Percentiles rank a stretch among this genome's conserved stretches.
Conservation (phyloP, 2,113 vertebrate species). For the Ptilonorhynchus violaceus region DNA sequence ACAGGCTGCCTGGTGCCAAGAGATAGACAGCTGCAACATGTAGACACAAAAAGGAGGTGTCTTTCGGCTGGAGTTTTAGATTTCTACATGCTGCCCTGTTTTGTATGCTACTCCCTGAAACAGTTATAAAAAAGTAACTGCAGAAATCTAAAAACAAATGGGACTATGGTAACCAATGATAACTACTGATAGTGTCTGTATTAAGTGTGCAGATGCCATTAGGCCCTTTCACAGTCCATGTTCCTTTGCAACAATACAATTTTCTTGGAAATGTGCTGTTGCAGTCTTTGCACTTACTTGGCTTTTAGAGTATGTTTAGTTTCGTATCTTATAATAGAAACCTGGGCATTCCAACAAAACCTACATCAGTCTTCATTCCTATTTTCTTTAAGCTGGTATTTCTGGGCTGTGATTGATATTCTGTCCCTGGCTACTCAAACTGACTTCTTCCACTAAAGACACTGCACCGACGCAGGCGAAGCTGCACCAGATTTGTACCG, state of each 20-base stretch:
- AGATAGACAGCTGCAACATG: constrained; percentile 57
- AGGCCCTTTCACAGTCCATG: neutral
- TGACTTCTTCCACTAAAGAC: neutral
- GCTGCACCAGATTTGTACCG: neutral
- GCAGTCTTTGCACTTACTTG: neutral
- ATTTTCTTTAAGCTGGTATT: neutral
- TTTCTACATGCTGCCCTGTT: constrained; percentile 2
- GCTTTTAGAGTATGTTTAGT: neutral
- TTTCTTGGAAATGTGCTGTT: neutral
- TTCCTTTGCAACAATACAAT: neutral
- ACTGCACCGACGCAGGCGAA: neutral
- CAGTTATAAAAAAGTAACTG: neutral
- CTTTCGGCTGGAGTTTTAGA: constrained; percentile 30
- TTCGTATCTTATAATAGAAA: neutral
- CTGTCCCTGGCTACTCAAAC: neutral
- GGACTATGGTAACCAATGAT: neutral
- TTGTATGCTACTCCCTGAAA: neutral
- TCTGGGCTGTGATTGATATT: neutral
- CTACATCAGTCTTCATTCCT: neutral
- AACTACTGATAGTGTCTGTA: neutral
- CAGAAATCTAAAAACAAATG: neutral
- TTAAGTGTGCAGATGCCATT: neutral
- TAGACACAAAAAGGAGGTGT: constrained; percentile 55
- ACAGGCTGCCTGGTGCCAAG: constrained; percentile 37
- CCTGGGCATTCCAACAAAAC: neutral